Base-by-base conservation (phyloP, 2,888 invertebrate genomes). In the Lasioglossum oenotherae region DNA sequence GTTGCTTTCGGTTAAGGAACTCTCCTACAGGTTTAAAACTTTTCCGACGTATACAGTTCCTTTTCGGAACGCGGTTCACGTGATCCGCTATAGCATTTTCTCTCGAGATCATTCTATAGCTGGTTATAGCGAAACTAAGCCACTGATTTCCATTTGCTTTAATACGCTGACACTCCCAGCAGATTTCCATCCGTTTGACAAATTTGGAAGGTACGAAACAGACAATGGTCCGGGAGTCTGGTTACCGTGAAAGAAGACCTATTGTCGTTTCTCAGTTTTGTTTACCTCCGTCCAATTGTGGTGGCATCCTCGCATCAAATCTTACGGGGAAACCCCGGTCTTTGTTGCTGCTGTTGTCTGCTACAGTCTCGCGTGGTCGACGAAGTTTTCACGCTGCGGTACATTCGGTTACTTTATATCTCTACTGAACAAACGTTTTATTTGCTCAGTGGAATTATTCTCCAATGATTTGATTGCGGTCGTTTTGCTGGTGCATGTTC, bases 221-320 rank as follows among this genome's bases (percentile, higher is more conserved):
- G 92, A 92, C 91, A 89, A 78, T 82, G 8, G 93, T 93, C 91
- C 84, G 83, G 83, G 92, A 92, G 89, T 87, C 88, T 78, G 85
- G 84, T 84, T 87, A 86, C 89, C 90, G 84, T 87, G 74, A 57
- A 88, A 82, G 86, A 88, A 88, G 87, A 88, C 85, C 92, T 92
- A 92, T 91, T 92, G 91, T 92, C 91, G 91, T 89, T 87, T 79
- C 84, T 79, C 88, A 90, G 92, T 93, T 92, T 93, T 94, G 93
- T 94, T 93, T 94, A 92, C 92, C 90, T 91, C 88, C 81, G 91
- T 88, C 91, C 93, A 92, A 92, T 92, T 92, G 92, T 89, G 89
- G 87, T 69, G 82, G 85, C 81, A 81, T 78, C 87, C 78, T 89
- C 88, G 80, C 80, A 88, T 91, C 84, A 82, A 90, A 88, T 88